Evolutionary conservation across 2,888 invertebrate species (phyloP).

Genomic region (Epistrophe grossulariae): DNA sequence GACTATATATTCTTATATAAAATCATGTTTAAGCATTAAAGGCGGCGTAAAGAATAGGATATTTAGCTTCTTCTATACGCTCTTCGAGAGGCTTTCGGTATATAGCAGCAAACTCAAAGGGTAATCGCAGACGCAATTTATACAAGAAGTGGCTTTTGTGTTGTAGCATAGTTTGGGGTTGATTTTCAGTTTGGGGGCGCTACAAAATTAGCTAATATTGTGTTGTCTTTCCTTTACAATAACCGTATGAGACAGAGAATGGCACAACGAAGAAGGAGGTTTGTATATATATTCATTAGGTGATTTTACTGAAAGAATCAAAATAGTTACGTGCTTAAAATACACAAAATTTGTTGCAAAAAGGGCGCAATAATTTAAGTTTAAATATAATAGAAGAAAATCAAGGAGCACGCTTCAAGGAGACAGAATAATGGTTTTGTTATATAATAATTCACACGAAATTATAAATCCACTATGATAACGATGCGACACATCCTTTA

Average conservation of each 20-base stretch:
- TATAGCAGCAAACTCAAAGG: constrained; percentile 55
- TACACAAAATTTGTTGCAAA: constrained; percentile 52
- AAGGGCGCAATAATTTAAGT: constrained; percentile 26
- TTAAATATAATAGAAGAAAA: constrained; percentile 36
- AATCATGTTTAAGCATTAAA: constrained; percentile 14
- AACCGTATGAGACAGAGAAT: background rate
- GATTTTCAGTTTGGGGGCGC: constrained; percentile 46
- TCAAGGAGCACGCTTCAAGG: constrained; percentile 31
- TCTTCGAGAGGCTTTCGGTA: background rate
- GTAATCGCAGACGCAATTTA: constrained; percentile 67
- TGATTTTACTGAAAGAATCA: constrained; percentile 71
- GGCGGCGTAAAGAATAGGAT: constrained; percentile 28
- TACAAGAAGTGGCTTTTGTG: constrained; percentile 67
- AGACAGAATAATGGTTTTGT: constrained; percentile 45
- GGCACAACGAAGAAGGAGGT: constrained; percentile 9
- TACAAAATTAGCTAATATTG: constrained; percentile 73
- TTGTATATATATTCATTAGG: constrained; percentile 63
- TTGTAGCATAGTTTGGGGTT: constrained; percentile 49
- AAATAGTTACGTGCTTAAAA: constrained; percentile 61
- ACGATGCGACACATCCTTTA: constrained; percentile 15
- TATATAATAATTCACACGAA: constrained; percentile 55
- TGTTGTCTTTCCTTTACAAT: constrained; percentile 36
- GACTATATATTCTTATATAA: constrained; percentile 40
- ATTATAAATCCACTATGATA: constrained; percentile 55
- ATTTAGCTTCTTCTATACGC: constrained; percentile 45